These are phyloP conservation scores for Ptychobarbus kaznakovi DNA, from an alignment of 2,797 vertebrate species.

Conservation along the genomic window DNA sequence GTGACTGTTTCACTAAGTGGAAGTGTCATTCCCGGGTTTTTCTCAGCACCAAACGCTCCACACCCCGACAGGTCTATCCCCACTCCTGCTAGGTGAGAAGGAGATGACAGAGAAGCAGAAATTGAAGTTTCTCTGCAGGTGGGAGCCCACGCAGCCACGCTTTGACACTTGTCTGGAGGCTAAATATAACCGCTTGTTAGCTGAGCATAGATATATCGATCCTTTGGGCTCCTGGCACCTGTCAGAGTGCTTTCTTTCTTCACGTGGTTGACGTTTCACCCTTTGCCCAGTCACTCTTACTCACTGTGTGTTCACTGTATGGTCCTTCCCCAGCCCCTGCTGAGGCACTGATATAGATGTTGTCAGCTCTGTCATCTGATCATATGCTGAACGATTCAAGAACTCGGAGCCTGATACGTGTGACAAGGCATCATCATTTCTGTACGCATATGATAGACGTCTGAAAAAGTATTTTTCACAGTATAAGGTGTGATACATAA, in stretches of 20 bases:
- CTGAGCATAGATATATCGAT: slow-evolving; percentile 61
- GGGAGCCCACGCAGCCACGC: slow-evolving; percentile 46
- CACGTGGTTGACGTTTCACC: slow-evolving; percentile 28
- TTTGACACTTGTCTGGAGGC: slow-evolving; percentile 63
- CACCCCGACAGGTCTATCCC: slow-evolving; percentile 50
- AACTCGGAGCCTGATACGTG: background rate
- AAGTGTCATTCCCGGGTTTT: slow-evolving; percentile 44
- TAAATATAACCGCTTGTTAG: slow-evolving; percentile 69
- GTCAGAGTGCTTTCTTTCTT: slow-evolving; percentile 48
- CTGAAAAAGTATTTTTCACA: background rate
- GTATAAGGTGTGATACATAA: slow-evolving; percentile 14
- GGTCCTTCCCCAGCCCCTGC: background rate
- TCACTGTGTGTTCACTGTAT: slow-evolving; percentile 9
- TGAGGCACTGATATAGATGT: slow-evolving; percentile 16
- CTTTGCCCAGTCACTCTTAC: slow-evolving; percentile 50
- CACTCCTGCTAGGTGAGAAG: slow-evolving; percentile 34
- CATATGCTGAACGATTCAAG: slow-evolving; percentile 36
- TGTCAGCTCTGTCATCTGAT: slow-evolving; percentile 32
- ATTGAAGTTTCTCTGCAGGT: slow-evolving; percentile 57
- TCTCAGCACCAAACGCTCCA: slow-evolving; percentile 45
- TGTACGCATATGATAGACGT: background rate
- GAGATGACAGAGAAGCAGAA: slow-evolving; percentile 51
- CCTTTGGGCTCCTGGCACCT: slow-evolving; percentile 54
- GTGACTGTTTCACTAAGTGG: slow-evolving; percentile 43
- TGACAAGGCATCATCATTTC: slow-evolving; percentile 38